Evolutionary conservation across 2,888 invertebrate genomes (phyloP).

Genomic region (Sinohyriopsis cumingii): DNA sequence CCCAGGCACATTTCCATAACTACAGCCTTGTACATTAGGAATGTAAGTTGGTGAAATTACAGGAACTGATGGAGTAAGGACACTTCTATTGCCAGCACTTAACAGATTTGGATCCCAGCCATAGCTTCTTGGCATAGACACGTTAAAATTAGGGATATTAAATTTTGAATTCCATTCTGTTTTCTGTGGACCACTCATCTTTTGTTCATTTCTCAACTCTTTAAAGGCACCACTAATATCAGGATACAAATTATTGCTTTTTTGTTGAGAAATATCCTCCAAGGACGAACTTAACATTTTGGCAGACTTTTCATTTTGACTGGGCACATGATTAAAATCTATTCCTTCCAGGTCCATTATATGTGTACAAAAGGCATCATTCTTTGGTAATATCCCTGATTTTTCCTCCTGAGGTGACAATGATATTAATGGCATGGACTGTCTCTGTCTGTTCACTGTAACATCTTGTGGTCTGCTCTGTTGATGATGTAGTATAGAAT

Average conservation of each 20-base stretch:
- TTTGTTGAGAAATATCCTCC: slow-evolving; percentile 30
- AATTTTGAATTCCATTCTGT: background rate
- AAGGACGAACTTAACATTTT: slow-evolving; percentile 21
- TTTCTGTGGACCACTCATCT: slow-evolving; percentile 8
- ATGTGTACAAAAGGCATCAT: slow-evolving; percentile 13
- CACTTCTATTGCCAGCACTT: slow-evolving; percentile 11
- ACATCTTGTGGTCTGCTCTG: too few relatives aligned
- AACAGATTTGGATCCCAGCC: slow-evolving; percentile 43
- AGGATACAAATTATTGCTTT: slow-evolving; percentile 45
- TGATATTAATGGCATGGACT: slow-evolving; percentile 23
- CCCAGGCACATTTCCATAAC: too few relatives aligned
- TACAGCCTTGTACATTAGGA: too few relatives aligned
- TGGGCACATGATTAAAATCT: slow-evolving; percentile 38
- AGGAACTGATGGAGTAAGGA: slow-evolving; percentile 21
- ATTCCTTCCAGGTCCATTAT: slow-evolving; percentile 55
- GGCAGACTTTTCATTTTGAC: background rate
- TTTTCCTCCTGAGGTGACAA: slow-evolving; percentile 20
- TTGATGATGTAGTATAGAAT: too few relatives aligned
- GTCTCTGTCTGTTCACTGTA: too few relatives aligned
- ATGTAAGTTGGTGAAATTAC: slow-evolving; percentile 13
- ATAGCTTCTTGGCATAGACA: slow-evolving; percentile 33
- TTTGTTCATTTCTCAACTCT: slow-evolving; percentile 15
- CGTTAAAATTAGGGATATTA: too few relatives aligned
- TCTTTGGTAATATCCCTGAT: background rate
- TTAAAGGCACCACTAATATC: slow-evolving; percentile 60